Conservation (phyloP, 2,797 vertebrate genomes). For the Protosalanx chinensis region DNA sequence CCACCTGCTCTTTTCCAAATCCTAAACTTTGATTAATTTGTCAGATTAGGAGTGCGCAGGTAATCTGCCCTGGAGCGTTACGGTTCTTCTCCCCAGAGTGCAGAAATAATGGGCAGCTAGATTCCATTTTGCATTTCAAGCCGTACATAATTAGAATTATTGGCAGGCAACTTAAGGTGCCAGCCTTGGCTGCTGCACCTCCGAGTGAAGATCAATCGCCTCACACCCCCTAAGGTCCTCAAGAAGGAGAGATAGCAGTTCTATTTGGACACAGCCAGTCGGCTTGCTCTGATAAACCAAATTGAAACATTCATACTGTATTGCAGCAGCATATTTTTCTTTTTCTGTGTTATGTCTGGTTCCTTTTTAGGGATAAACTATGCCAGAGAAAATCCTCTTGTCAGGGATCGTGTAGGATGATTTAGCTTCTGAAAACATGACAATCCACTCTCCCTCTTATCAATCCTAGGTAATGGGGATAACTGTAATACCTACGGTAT, state of each 20-base stretch:
- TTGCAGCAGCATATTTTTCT: too few relatives aligned
- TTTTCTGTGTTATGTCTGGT: too few relatives aligned
- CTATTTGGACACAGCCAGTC: neutral
- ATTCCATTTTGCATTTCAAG: neutral
- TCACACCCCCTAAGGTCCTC: neutral
- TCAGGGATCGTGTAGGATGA: neutral
- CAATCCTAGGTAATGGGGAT: neutral
- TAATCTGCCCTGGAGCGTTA: neutral
- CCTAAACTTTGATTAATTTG: constrained; percentile 18
- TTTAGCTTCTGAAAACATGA: neutral
- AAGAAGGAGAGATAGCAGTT: neutral
- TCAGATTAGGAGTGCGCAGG: neutral
- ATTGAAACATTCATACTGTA: too few relatives aligned
- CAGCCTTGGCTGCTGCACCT: neutral
- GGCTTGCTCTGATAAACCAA: neutral
- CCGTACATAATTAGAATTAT: constrained; percentile 10
- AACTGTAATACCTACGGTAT: neutral
- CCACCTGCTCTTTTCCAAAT: neutral
- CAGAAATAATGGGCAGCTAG: constrained; percentile 3
- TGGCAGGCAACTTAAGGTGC: neutral
- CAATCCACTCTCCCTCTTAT: neutral
- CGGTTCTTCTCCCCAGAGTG: neutral
- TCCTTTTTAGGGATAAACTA: too few relatives aligned
- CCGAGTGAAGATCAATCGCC: constrained; percentile 1
- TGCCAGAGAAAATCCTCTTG: too few relatives aligned